These are phyloP conservation scores for Seriola aureovittata DNA, from an alignment of 2,113 vertebrate species.

Conservation along the genomic window DNA sequence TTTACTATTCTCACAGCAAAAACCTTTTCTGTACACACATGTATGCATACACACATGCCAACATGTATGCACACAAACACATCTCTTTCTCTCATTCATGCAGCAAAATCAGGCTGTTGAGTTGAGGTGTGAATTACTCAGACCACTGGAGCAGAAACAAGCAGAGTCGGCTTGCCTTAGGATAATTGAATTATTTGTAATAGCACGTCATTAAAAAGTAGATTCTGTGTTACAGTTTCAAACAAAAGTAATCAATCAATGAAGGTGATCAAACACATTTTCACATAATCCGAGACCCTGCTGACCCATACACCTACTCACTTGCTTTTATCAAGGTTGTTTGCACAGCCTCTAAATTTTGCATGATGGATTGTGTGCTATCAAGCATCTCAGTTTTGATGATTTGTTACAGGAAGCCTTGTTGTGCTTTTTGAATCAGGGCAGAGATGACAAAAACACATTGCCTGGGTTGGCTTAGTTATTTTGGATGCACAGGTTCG, in stretches of 20 bases:
- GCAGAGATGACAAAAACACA: background rate
- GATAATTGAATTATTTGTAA: conserved; percentile 84
- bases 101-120: conserved; percentile 58
- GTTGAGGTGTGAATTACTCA: conserved; percentile 80
- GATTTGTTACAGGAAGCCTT: background rate
- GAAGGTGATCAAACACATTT: conserved; percentile 59
- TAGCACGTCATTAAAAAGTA: conserved; percentile 75
- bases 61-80: background rate
- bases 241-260: conserved; percentile 74
- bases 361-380: background rate
- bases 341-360: conserved; percentile 4
- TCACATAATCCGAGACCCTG: conserved; percentile 27
- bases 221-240: conserved; percentile 63
- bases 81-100: conserved; percentile 42
- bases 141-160: conserved; percentile 80
- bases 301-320: conserved; percentile 7
- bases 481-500: background rate
- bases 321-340: conserved; percentile 22
- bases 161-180: conserved; percentile 61
- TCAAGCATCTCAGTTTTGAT: background rate
- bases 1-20: background rate
- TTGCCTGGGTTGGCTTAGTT: background rate
- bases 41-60: background rate
- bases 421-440: conserved; percentile 6
- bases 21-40: background rate